Evolutionary conservation across 2,113 vertebrate species (phyloP).

Genomic region (Nestor notabilis): DNA sequence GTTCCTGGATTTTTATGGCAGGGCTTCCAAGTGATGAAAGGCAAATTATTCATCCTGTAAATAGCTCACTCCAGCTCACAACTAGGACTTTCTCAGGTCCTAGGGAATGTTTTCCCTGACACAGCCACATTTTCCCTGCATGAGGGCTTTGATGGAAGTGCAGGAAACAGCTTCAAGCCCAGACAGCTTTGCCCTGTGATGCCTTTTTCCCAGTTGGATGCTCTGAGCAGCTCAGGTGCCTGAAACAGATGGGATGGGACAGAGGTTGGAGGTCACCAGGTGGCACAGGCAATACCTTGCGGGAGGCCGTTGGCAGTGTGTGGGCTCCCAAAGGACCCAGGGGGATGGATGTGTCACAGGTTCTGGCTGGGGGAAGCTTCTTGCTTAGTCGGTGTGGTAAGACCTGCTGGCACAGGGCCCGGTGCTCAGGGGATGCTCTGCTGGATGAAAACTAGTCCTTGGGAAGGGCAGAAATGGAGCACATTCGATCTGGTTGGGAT

Average conservation of each 20-base stretch:
- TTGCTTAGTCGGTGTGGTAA: background rate
- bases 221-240: background rate
- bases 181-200: background rate
- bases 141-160: background rate
- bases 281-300: background rate
- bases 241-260: background rate
- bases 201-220: background rate
- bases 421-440: background rate
- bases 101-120: background rate
- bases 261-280: background rate
- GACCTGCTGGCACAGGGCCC: background rate
- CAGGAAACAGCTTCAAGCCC: background rate
- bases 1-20: background rate
- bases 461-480: background rate
- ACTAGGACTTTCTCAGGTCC: constrained; percentile 18
- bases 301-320: background rate
- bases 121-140: background rate
- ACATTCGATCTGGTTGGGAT: background rate
- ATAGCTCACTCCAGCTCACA: background rate
- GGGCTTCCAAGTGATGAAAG: background rate
- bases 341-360: background rate
- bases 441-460: background rate
- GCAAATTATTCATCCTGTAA: constrained; percentile 10
- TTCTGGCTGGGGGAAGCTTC: background rate
- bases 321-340: background rate